phyloP scores from a whole-genome alignment of 2,797 vertebrate species.

The Euthynnus affinis region DNA sequence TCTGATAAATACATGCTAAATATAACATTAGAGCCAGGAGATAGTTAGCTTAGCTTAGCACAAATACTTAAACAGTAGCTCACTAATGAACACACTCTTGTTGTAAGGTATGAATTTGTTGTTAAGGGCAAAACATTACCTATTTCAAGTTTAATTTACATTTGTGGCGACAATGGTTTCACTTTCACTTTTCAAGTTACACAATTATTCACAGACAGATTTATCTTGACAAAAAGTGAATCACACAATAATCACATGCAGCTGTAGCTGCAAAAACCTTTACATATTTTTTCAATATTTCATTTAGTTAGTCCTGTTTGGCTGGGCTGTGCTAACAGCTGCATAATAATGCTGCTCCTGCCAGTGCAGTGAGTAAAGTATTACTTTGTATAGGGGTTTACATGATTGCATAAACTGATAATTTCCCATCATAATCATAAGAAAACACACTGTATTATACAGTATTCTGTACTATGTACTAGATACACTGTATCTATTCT shows the following conservation, averaged over 20 bases:
- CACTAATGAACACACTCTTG: background rate
- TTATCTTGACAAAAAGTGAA: background rate
- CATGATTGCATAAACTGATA: slow-evolving; percentile 14
- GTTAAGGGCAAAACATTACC: background rate
- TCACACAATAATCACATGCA: slow-evolving; percentile 4
- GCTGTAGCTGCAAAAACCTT: background rate
- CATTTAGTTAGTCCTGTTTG: background rate
- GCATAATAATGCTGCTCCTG: background rate
- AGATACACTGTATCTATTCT: too few species aligned
- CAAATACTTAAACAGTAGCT: background rate
- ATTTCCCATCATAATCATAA: slow-evolving; percentile 4
- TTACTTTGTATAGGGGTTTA: background rate
- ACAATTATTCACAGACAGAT: slow-evolving; percentile 1
- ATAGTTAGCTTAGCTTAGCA: too few species aligned
- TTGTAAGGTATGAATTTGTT: background rate
- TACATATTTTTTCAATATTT: background rate
- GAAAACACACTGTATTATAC: too few species aligned
- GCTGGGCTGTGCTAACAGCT: background rate
- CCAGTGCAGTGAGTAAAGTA: background rate
- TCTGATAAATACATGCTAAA: too few species aligned
- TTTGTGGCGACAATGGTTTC: slow-evolving; percentile 1
- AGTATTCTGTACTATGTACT: too few species aligned
- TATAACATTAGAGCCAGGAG: too few species aligned
- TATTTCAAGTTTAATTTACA: background rate
- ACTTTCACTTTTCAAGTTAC: background rate